Evolutionary conservation across 2,113 vertebrate species (phyloP), one percentile per base, ranked within the genome.

Genomic region (Odontesthes bonariensis): DNA sequence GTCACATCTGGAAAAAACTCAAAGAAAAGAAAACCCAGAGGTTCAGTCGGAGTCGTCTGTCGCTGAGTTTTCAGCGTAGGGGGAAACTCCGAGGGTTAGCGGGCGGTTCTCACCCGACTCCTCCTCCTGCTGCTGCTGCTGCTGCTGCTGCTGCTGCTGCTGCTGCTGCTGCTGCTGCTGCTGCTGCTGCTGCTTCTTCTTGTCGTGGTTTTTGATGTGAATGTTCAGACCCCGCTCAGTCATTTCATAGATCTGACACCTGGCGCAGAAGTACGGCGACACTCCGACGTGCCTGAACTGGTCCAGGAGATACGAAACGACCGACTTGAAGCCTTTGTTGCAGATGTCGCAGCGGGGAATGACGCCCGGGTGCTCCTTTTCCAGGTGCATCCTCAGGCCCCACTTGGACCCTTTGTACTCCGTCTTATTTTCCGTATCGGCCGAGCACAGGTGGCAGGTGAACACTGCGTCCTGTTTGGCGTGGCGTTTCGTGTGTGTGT

Each of bases 221-320:
- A 82, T 58, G 3, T 2, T 35, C 71, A 88, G 81, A 12, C 85
- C 85, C 3, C 86, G 23, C 82, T 85, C 65, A 0, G 86, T 88
- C 68, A 88, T 87, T 16, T 87, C 73, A 9, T 90, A 89, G 62
- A 92, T 83, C 60, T 81, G 78, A 73, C 90, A 92, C 38, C 68
- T 49, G 69, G 73, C 35, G 42, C 90, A 90, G 83, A 84, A 75
- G 56, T 69, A 89, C 0, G 87, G 86, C 8, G 89, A 86, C 19
- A 79, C 77, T 1, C 82, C 86, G 0, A 87, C 73, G 56, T 92
- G 90, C 27, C 78, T 73, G 73, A 88, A 86, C 59, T 87, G 80
- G 23, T 91, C 84, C 0, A 60, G 69, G 14, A 90, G 70, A 71
- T 87, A 89, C 5, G 77, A 62, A 1, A 20, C 27, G 4, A 91